Evolutionary conservation across 2,888 invertebrate genomes (phyloP).

Genomic region (Maniola hyperantus): DNA sequence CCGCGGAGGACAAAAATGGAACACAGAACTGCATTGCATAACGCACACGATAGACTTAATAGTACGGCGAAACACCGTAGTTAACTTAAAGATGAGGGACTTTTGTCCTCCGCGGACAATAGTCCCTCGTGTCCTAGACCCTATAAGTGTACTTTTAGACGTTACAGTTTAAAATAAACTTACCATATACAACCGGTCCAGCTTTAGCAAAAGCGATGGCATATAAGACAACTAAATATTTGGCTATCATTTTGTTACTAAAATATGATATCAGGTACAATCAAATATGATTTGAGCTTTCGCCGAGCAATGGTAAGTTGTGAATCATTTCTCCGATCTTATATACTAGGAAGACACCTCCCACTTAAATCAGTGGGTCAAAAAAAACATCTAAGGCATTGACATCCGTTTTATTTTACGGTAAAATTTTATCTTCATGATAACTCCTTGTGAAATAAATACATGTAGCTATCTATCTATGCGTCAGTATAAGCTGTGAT

Average conservation of each 20-base stretch:
- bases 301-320: slow-evolving; percentile 62
- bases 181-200: slow-evolving; percentile 61
- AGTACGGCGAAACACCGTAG: too few species aligned
- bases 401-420: slow-evolving; percentile 70
- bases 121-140: too few species aligned
- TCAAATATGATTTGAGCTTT: slow-evolving; percentile 53
- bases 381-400: slow-evolving; percentile 60
- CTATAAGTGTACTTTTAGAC: too few species aligned
- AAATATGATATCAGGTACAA: not conserved
- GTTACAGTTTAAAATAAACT: slow-evolving; percentile 37
- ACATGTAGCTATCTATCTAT: too few species aligned
- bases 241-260: slow-evolving; percentile 59
- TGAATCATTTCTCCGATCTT: slow-evolving; percentile 69
- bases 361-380: slow-evolving; percentile 67
- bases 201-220: slow-evolving; percentile 57
- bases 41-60: too few species aligned
- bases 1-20: too few species aligned
- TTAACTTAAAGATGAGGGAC: too few species aligned
- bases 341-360: slow-evolving; percentile 67
- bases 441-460: slow-evolving; percentile 42
- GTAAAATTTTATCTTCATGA: slow-evolving; percentile 60
- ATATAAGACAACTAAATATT: slow-evolving; percentile 57
- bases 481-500: too few species aligned
- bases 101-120: too few species aligned
- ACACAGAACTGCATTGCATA: too few species aligned